Evolutionary conservation across 2,888 invertebrate genomes (phyloP).

Genomic region (Tridacna crocea): DNA sequence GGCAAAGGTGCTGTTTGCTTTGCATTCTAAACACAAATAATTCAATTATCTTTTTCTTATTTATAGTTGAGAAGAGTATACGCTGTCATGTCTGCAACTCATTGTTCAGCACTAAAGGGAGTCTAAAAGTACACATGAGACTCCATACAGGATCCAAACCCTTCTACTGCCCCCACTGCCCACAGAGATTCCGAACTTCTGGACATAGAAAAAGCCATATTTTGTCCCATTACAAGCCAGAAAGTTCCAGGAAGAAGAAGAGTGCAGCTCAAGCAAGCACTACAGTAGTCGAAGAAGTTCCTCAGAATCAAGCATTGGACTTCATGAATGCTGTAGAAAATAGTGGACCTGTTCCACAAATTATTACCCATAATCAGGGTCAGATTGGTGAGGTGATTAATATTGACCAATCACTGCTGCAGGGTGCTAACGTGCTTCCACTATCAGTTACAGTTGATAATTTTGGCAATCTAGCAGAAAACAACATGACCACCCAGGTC

Average conservation of each 20-base stretch:
- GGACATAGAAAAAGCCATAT: slow-evolving; percentile 89
- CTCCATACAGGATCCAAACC: slow-evolving; percentile 89
- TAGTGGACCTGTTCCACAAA: slow-evolving; percentile 39
- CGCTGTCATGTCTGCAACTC: slow-evolving; percentile 83
- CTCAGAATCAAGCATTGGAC: slow-evolving; percentile 43
- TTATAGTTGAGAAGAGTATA: slow-evolving; percentile 81
- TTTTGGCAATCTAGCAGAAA: slow-evolving; percentile 66
- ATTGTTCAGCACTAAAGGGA: slow-evolving; percentile 84
- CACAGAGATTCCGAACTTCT: slow-evolving; percentile 88
- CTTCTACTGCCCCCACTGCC: slow-evolving; percentile 93
- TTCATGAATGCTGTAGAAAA: slow-evolving; percentile 54
- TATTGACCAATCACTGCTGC: slow-evolving; percentile 74
- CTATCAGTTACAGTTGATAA: slow-evolving; percentile 75
- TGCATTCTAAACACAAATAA: too few relatives aligned
- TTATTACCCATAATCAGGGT: slow-evolving; percentile 45
- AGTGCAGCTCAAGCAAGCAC: slow-evolving; percentile 16
- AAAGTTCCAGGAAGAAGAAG: slow-evolving; percentile 53
- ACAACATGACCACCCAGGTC: slow-evolving; percentile 74
- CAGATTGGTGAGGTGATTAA: slow-evolving; percentile 70
- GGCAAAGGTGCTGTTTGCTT: too few relatives aligned
- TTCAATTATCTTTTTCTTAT: background rate
- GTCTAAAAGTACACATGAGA: slow-evolving; percentile 84
- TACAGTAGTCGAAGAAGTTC: slow-evolving; percentile 40
- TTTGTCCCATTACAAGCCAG: slow-evolving; percentile 85
- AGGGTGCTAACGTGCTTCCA: slow-evolving; percentile 71